phyloP scores from a whole-genome alignment of 1,140 invertebrate species.

The Catajapyx aquilonaris region DNA sequence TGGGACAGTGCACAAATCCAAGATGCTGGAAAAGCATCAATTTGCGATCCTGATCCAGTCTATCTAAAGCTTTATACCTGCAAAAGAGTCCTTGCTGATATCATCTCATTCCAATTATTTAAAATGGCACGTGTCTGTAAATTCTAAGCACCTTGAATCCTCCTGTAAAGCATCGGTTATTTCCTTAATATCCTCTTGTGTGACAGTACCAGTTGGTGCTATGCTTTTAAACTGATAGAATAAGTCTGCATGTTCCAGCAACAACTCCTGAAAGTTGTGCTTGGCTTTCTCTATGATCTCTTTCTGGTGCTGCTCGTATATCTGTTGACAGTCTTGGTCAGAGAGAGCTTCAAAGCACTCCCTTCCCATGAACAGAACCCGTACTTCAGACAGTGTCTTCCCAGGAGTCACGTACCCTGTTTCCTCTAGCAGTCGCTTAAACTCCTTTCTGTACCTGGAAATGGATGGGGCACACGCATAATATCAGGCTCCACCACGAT shows the following conservation, averaged over 20 bases:
- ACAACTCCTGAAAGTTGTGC: constrained; percentile 77
- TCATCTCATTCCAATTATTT: background rate
- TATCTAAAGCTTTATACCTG: constrained; percentile 78
- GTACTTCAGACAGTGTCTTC: constrained; percentile 74
- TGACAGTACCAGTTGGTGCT: constrained; percentile 71
- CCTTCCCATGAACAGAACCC: constrained; percentile 82
- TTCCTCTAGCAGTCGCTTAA: constrained; percentile 81
- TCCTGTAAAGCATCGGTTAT: constrained; percentile 80
- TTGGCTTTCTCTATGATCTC: constrained; percentile 79
- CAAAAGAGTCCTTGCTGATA: constrained; percentile 4
- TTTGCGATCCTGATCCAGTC: constrained; percentile 82
- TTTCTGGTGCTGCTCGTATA: constrained; percentile 86
- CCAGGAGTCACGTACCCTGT: constrained; percentile 86
- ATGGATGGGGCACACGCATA: too few species aligned
- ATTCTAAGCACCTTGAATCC: constrained; percentile 74
- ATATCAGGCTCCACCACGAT: too few species aligned
- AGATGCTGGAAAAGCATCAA: constrained; percentile 86
- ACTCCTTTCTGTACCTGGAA: constrained; percentile 67
- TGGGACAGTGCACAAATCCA: constrained; percentile 88
- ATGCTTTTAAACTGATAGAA: constrained; percentile 86
- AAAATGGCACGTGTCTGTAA: background rate
- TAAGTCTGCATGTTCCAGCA: constrained; percentile 81
- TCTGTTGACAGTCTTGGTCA: constrained; percentile 72
- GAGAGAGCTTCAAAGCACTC: constrained; percentile 84
- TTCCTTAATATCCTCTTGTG: constrained; percentile 81